phyloP scores from a whole-genome alignment of 2,113 vertebrate species.

The Progne subis region DNA sequence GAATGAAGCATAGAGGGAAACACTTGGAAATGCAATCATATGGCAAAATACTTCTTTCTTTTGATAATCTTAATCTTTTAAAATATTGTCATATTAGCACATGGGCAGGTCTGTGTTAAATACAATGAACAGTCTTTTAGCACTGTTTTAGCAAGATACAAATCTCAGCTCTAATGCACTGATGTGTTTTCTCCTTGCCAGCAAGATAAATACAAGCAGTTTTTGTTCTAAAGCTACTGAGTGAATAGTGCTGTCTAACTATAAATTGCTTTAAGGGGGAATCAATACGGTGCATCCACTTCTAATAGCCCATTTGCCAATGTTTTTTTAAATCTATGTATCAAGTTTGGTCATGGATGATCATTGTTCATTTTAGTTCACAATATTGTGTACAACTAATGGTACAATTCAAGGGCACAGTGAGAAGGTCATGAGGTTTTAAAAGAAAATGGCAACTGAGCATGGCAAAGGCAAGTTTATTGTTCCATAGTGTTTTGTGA shows the following conservation, averaged over 20 bases:
- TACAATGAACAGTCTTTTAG: background rate
- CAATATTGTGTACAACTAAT: background rate
- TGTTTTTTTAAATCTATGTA: background rate
- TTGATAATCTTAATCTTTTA: background rate
- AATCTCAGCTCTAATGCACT: background rate
- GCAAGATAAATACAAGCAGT: conserved; percentile 12
- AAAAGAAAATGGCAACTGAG: background rate
- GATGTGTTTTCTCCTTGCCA: background rate
- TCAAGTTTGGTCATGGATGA: conserved; percentile 6
- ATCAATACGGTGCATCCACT: conserved; percentile 8
- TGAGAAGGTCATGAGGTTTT: background rate
- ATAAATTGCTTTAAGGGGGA: conserved; percentile 17
- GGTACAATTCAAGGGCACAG: background rate
- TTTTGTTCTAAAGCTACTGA: conserved; percentile 7
- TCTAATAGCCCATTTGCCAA: background rate
- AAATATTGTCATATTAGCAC: background rate
- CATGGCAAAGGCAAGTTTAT: background rate
- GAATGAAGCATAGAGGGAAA: background rate
- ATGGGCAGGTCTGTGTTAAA: background rate
- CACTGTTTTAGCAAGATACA: background rate
- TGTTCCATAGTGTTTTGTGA: conserved; percentile 19
- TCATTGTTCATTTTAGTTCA: conserved; percentile 34
- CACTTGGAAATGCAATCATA: background rate
- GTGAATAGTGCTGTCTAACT: background rate
- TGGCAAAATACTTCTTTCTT: background rate